phyloP scores from a whole-genome alignment of 2,888 invertebrate species.

The Aplocera efformata region DNA sequence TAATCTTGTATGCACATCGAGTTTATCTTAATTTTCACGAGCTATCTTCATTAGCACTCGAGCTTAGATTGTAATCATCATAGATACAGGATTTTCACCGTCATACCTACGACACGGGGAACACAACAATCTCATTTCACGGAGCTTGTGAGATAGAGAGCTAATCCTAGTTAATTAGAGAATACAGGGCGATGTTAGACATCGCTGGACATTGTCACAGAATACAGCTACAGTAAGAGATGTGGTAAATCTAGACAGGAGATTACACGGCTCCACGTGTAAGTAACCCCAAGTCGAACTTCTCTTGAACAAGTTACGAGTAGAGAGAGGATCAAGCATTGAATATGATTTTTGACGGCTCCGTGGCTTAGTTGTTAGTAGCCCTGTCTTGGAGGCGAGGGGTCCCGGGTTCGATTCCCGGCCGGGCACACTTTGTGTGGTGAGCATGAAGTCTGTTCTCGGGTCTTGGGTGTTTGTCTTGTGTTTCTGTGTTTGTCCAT shows the following conservation, averaged over 20 bases:
- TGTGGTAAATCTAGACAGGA: background rate
- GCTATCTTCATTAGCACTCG: constrained; percentile 7
- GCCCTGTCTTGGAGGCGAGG: too few species aligned
- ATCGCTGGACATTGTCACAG: constrained; percentile 31
- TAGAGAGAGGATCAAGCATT: too few species aligned
- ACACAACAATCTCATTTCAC: constrained; percentile 43
- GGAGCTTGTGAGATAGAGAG: constrained; percentile 41
- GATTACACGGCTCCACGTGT: background rate
- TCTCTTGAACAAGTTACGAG: too few species aligned
- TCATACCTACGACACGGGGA: constrained; percentile 14
- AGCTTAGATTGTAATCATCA: constrained; percentile 8
- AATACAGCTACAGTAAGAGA: background rate
- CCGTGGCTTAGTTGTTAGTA: too few species aligned
- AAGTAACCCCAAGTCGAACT: background rate
- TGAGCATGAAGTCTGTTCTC: too few species aligned
- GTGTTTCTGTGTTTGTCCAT: too few species aligned
- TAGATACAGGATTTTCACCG: constrained; percentile 11
- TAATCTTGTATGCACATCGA: too few species aligned
- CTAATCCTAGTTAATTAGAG: constrained; percentile 60
- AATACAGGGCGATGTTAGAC: constrained; percentile 34
- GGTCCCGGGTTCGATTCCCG: too few species aligned
- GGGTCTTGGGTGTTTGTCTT: too few species aligned
- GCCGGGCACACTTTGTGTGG: too few species aligned
- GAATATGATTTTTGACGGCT: too few species aligned
- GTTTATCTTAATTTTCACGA: too few species aligned